Percentiles rank a stretch among this genome's conserved stretches.
Conservation (phyloP, 1,140 invertebrate species). For the Anastatus disparis region DNA sequence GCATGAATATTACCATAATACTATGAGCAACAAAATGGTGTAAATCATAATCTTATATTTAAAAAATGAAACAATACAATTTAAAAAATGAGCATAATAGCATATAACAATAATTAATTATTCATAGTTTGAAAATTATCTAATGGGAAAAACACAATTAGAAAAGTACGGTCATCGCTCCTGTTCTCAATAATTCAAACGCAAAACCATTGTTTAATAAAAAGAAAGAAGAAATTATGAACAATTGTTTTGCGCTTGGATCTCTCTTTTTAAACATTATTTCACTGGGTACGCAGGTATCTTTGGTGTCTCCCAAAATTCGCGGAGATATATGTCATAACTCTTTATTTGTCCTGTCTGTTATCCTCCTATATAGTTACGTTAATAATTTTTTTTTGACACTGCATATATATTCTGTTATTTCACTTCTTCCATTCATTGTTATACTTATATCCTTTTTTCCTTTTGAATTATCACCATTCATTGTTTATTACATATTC, state of each 20-base stretch:
- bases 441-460: constrained; percentile 20
- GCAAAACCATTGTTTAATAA: neutral
- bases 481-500: constrained; percentile 25
- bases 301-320: constrained; percentile 54
- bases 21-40: neutral
- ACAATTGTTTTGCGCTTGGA: neutral
- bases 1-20: constrained; percentile 11
- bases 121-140: neutral
- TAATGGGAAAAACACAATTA: neutral
- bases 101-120: neutral
- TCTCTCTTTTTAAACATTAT: constrained; percentile 48
- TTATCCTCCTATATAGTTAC: constrained; percentile 23
- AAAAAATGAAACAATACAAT: neutral
- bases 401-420: neutral
- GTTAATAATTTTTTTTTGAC: constrained; percentile 7
- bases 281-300: constrained; percentile 62
- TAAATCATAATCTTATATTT: too few relatives aligned
- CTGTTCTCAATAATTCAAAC: constrained; percentile 53
- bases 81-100: neutral
- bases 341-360: constrained; percentile 45
- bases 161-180: constrained; percentile 63
- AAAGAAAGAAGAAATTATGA: neutral
- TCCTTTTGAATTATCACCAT: neutral
- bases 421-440: constrained; percentile 10
- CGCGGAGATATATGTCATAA: constrained; percentile 50